Conservation (phyloP, 2,888 invertebrate genomes). For the Drosophila paucipuncta region DNA sequence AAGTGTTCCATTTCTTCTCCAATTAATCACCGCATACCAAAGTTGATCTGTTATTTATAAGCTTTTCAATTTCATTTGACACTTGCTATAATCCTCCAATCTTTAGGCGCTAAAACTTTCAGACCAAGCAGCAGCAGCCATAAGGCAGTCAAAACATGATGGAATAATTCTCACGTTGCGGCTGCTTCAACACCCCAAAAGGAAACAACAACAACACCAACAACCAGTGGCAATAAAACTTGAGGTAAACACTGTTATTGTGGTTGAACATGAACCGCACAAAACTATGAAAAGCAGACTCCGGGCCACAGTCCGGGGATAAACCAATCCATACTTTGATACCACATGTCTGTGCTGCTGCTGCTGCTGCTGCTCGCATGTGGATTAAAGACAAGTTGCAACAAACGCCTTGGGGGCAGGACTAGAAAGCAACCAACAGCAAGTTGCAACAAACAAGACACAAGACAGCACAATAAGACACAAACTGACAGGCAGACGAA, state of each 20-base stretch:
- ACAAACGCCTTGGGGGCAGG: slow-evolving; percentile 45
- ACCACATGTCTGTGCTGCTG: slow-evolving; percentile 36
- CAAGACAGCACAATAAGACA: slow-evolving; percentile 12
- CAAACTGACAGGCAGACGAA: neutral
- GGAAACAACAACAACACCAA: neutral
- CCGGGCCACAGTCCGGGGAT: slow-evolving; percentile 7
- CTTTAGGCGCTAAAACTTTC: slow-evolving; percentile 6
- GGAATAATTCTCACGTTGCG: slow-evolving; percentile 15
- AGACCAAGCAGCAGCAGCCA: slow-evolving; percentile 11
- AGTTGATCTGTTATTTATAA: neutral
- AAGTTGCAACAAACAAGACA: slow-evolving; percentile 13
- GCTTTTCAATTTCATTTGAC: neutral
- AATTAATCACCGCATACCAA: too few species aligned
- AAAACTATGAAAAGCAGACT: slow-evolving; percentile 24
- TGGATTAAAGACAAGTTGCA: slow-evolving; percentile 61
- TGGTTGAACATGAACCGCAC: slow-evolving; percentile 60
- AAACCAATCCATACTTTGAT: slow-evolving; percentile 17
- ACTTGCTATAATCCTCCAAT: neutral
- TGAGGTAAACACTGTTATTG: slow-evolving; percentile 61
- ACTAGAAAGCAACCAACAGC: slow-evolving; percentile 14
- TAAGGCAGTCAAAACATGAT: slow-evolving; percentile 23
- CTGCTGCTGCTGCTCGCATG: slow-evolving; percentile 21
- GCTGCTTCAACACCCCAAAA: slow-evolving; percentile 14
- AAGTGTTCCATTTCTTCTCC: neutral
- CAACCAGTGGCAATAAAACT: slow-evolving; percentile 46